These are phyloP conservation scores for Acestrorhynchus altus DNA, from an alignment of 2,797 vertebrate genomes.

Conservation along the genomic window DNA sequence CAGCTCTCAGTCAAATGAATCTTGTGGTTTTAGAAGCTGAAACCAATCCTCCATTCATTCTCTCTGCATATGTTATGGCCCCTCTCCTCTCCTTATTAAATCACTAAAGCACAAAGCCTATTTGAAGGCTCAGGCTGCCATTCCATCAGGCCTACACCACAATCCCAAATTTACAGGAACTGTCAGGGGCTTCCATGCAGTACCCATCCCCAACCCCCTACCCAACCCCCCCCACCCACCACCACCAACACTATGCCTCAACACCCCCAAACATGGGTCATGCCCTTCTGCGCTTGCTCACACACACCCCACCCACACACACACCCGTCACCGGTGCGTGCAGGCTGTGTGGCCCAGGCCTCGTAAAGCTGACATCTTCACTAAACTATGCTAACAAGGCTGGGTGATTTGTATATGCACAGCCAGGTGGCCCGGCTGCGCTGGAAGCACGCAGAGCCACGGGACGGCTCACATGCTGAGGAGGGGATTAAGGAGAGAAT, in stretches of 20 bases:
- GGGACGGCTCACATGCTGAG: conserved; percentile 51
- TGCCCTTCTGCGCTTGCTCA: conserved; percentile 58
- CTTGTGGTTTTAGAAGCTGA: conserved; percentile 23
- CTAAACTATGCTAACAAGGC: conserved; percentile 85
- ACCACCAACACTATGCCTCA: conserved; percentile 56
- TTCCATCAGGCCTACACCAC: conserved; percentile 56
- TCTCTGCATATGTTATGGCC: conserved; percentile 42
- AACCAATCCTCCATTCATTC: conserved; percentile 31
- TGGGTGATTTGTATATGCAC: conserved; percentile 81
- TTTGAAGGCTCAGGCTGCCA: conserved; percentile 33
- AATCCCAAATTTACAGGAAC: conserved; percentile 74
- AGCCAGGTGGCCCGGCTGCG: conserved; percentile 62
- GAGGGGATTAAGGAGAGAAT: conserved; percentile 43
- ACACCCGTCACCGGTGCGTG: conserved; percentile 55
- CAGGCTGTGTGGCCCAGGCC: conserved; percentile 66
- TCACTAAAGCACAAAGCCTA: conserved; percentile 57
- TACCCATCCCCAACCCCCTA: background rate
- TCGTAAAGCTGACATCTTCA: conserved; percentile 84
- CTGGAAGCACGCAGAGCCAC: conserved; percentile 50
- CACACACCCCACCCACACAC: conserved; percentile 6
- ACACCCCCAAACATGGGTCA: conserved; percentile 68
- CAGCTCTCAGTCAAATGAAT: conserved; percentile 44
- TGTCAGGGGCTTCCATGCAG: conserved; percentile 7
- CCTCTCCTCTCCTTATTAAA: conserved; percentile 62
- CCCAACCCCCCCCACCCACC: too few relatives aligned